Percentiles rank a stretch among this genome's conserved stretches.
phyloP scores from a whole-genome alignment of 92 coral and sea anemone genomes.

The Actinostola sp. region DNA sequence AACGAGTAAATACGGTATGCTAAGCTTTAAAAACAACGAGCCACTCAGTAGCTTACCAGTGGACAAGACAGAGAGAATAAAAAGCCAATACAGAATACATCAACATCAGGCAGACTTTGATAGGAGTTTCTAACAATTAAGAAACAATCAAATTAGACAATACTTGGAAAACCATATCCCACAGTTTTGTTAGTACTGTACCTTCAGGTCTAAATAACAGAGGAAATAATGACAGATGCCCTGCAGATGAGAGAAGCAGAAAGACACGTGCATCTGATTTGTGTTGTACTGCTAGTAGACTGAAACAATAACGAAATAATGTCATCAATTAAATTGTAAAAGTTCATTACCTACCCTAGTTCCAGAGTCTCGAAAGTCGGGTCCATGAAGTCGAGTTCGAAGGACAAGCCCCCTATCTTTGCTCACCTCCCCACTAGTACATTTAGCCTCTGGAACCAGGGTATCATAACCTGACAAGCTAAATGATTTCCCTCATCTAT shows the following conservation, averaged over 20 bases:
- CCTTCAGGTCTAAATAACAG: slow-evolving; percentile 88
- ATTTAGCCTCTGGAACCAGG: no score
- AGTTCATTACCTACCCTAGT: not conserved
- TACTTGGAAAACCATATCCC: not conserved
- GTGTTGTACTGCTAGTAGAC: slow-evolving; percentile 79
- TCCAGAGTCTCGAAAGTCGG: no score
- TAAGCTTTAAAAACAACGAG: no score
- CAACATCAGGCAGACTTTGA: slow-evolving; percentile 89
- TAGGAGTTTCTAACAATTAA: slow-evolving; percentile 73
- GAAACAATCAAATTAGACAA: not conserved
- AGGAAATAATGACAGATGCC: slow-evolving; percentile 95
- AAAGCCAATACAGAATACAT: slow-evolving; percentile 88
- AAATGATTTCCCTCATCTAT: no score
- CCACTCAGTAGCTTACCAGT: no score
- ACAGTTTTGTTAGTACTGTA: slow-evolving; percentile 12
- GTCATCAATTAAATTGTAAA: not conserved
- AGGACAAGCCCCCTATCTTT: no score
- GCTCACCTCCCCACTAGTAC: no score
- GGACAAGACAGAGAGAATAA: slow-evolving; percentile 79
- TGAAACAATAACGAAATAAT: slow-evolving; percentile 23
- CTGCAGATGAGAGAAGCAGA: slow-evolving; percentile 83
- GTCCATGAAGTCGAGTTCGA: no score
- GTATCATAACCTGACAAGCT: no score
- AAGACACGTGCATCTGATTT: slow-evolving; percentile 81
- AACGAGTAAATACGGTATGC: no score